Conservation (phyloP, 2,888 invertebrate genomes). For the Chrysolina americana region DNA sequence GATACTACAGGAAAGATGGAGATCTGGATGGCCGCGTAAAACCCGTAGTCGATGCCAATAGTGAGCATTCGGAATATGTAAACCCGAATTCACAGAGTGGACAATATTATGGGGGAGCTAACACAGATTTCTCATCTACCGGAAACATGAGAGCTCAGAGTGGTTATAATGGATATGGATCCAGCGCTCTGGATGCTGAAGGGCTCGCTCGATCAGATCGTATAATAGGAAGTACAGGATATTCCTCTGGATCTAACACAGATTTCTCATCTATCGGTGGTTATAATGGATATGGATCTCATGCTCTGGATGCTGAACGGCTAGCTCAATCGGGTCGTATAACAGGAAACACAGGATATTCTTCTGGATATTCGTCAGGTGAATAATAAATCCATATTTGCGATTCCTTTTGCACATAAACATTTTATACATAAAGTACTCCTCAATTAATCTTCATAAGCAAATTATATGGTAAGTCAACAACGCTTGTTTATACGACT, state of each 20-base stretch:
- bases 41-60: constrained; percentile 65
- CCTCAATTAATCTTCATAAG: too few species aligned
- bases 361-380: constrained; percentile 29
- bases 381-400: too few species aligned
- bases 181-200: constrained; percentile 40
- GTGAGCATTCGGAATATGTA: constrained; percentile 66
- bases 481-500: too few species aligned
- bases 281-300: constrained; percentile 39
- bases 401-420: too few species aligned
- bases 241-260: constrained; percentile 38
- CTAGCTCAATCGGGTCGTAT: constrained; percentile 42
- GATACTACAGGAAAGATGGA: constrained; percentile 66
- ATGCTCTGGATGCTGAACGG: constrained; percentile 43
- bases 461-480: too few species aligned
- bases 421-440: too few species aligned
- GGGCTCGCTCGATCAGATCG: constrained; percentile 44
- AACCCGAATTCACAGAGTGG: constrained; percentile 61
- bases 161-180: constrained; percentile 39
- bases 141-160: constrained; percentile 52
- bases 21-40: constrained; percentile 63
- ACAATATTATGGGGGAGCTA: constrained; percentile 32
- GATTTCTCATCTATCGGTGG: constrained; percentile 17
- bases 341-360: constrained; percentile 34
- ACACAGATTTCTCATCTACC: constrained; percentile 47
- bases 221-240: constrained; percentile 37